Conservation (phyloP, 2,797 vertebrate genomes). For the Chelmon rostratus region DNA sequence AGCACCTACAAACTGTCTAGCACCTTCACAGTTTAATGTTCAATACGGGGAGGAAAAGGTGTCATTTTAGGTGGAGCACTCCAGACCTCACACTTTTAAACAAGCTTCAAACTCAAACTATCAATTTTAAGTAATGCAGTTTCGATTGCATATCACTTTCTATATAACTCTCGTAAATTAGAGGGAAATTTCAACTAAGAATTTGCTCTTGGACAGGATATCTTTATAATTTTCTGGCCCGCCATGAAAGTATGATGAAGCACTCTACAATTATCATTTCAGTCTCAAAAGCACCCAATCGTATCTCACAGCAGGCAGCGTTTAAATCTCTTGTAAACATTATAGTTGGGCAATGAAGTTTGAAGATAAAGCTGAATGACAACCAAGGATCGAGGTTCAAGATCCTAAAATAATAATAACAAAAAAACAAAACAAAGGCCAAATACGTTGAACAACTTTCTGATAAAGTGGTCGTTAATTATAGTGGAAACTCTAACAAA, state of each 20-base stretch:
- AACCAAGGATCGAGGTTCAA: conserved; percentile 30
- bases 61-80: conserved; percentile 23
- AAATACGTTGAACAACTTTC: conserved; percentile 27
- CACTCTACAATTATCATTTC: conserved; percentile 28
- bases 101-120: conserved; percentile 32
- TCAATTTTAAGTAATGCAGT: conserved; percentile 28
- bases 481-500: conserved; percentile 21
- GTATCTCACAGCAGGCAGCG: conserved; percentile 71
- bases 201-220: conserved; percentile 20
- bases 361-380: conserved; percentile 48
- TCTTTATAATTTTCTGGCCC: conserved; percentile 31
- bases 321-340: conserved; percentile 76
- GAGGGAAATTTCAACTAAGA: conserved; percentile 29
- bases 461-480: conserved; percentile 39
- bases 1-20: conserved; percentile 25
- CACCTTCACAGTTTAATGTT: conserved; percentile 53
- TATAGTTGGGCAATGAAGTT: conserved; percentile 41
- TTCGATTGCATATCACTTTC: conserved; percentile 46
- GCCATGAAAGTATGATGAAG: conserved; percentile 26
- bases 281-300: conserved; percentile 61
- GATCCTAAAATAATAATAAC: neutral
- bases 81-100: conserved; percentile 25
- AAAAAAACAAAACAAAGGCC: conserved; percentile 33
- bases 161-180: conserved; percentile 16
- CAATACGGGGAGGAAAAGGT: conserved; percentile 2